Evolutionary conservation across 37 sponge, comb jelly and placozoan species (phyloP).

Genomic region (Petrosia ficiformis): DNA sequence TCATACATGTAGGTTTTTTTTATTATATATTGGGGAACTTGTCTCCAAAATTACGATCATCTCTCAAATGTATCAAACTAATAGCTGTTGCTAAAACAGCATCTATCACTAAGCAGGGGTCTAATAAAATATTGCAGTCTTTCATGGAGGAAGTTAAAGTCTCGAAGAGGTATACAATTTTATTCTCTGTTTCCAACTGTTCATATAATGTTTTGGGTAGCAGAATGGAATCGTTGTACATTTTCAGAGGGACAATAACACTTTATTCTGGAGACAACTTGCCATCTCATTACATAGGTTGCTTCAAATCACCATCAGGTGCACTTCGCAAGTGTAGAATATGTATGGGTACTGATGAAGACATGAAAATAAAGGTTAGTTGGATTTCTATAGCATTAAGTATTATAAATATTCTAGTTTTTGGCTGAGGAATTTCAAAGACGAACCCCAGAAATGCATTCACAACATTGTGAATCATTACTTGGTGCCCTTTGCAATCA

Average conservation of each 20-base stretch:
- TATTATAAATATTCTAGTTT: constrained; percentile 26
- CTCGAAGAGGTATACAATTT: constrained; percentile 38
- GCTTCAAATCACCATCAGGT: constrained; percentile 30
- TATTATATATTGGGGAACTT: constrained; percentile 48
- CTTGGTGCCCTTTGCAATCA: constrained; percentile 60
- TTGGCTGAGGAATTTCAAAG: constrained; percentile 15
- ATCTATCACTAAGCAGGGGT: constrained; percentile 24
- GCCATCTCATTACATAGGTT: constrained; percentile 32
- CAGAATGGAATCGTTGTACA: constrained; percentile 18
- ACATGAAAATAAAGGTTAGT: constrained; percentile 47
- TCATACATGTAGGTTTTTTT: constrained; percentile 26
- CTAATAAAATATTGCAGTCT: constrained; percentile 23
- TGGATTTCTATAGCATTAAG: background rate
- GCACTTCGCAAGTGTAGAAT: constrained; percentile 43
- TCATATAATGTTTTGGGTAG: constrained; percentile 3
- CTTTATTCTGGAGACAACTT: constrained; percentile 54
- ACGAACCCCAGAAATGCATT: constrained; percentile 24
- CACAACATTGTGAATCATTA: constrained; percentile 41
- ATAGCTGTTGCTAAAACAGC: constrained; percentile 16
- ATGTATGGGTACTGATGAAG: constrained; percentile 46
- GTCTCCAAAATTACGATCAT: constrained; percentile 36
- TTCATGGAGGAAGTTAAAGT: constrained; percentile 24
- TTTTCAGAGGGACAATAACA: constrained; percentile 42
- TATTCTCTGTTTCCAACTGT: background rate
- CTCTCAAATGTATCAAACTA: constrained; percentile 31